Evolutionary conservation across 30 jellyfish, hydroid and myxozoan genomes (phyloP).

Genomic region (Cassiopea andromeda): DNA sequence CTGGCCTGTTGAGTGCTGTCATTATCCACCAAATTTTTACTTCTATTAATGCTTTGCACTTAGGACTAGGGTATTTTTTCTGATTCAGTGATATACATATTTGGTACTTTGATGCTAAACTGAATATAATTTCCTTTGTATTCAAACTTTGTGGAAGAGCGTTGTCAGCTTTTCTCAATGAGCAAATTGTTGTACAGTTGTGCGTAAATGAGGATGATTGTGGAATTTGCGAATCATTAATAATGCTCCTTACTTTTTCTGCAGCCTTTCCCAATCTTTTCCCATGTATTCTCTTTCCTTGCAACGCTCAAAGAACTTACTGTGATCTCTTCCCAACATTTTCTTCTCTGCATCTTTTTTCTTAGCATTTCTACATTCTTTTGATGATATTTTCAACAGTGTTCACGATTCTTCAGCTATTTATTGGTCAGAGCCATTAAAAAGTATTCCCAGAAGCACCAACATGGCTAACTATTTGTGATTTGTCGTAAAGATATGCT

Average conservation of each 20-base stretch:
- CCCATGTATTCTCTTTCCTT: not conserved
- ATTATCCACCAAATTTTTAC: conserved; percentile 1
- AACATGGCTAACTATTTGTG: not conserved
- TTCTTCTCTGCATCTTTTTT: not conserved
- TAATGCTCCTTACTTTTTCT: not conserved
- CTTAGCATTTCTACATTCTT: not conserved
- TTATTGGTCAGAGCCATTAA: not conserved
- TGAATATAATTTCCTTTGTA: not conserved
- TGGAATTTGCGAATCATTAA: not conserved
- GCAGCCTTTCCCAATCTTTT: conserved; percentile 1
- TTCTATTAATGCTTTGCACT: not conserved
- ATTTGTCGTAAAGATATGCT: not conserved
- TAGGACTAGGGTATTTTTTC: not conserved
- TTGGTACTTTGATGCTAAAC: conserved; percentile 33
- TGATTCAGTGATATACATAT: conserved; percentile 1
- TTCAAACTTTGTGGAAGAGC: not conserved
- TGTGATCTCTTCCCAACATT: not conserved
- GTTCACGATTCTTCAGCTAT: not conserved
- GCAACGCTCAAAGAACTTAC: not conserved
- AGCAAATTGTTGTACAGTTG: conserved; percentile 36
- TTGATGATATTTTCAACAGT: not conserved
- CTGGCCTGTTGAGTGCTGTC: too few species aligned
- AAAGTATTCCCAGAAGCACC: not conserved
- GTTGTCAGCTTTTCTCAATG: conserved; percentile 33
- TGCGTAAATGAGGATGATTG: not conserved